Conservation (phyloP, 2,113 vertebrate genomes). For the Carettochelys insculpta region DNA sequence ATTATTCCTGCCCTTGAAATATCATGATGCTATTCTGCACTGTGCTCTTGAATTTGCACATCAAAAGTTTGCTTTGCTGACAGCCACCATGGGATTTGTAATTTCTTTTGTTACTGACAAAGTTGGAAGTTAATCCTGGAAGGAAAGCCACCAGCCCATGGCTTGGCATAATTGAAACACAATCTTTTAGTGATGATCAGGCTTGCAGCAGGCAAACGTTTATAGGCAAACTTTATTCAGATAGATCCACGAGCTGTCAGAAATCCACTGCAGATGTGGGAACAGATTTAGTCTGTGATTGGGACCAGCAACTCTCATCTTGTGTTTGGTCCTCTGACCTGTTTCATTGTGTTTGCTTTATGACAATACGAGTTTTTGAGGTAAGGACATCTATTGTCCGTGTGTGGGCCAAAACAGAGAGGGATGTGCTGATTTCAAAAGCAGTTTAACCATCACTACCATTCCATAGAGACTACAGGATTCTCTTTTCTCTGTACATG, state of each 20-base stretch:
- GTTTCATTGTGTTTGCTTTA: neutral
- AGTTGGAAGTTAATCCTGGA: neutral
- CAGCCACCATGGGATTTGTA: neutral
- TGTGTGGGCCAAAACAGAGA: neutral
- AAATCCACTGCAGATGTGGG: neutral
- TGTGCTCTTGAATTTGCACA: neutral
- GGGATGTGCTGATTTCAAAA: neutral
- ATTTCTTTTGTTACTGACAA: conserved; percentile 1
- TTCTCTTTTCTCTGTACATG: neutral
- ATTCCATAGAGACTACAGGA: neutral
- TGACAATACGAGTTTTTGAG: neutral
- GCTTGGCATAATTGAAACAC: neutral
- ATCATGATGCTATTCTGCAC: neutral
- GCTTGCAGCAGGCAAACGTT: neutral
- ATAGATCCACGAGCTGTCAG: neutral
- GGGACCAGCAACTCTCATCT: neutral
- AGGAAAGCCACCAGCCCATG: neutral
- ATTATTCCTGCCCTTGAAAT: neutral
- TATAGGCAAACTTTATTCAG: neutral
- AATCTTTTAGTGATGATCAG: neutral
- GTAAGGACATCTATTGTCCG: neutral
- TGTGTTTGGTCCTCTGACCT: neutral
- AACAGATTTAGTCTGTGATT: neutral
- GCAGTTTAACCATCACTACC: neutral
- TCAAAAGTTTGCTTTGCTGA: conserved; percentile 17